Base-by-base conservation (phyloP, 2,797 vertebrate species). In the Melanotaenia trifasciata region DNA sequence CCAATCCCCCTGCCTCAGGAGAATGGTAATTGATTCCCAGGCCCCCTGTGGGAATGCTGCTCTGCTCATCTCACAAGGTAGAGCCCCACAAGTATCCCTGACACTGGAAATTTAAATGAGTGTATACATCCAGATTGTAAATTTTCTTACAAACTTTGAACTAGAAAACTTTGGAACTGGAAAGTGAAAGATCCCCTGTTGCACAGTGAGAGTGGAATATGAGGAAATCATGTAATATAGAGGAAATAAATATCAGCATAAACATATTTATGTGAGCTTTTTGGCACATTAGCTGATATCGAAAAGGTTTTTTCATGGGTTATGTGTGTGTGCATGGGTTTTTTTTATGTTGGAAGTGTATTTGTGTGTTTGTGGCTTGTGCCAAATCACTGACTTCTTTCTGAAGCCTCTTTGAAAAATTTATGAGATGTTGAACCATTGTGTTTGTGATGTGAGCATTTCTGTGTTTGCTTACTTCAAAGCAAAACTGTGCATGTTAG, bases 391-490 rank as follows among this genome's bases (percentile, higher is more conserved):
- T 89, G 93, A 94, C 95, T 95, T 94, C 84, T 88, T 96, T 92
- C 95, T 97, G 95, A 97, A 96, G 96, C 95, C 93, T 92, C 72
- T 93, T 96, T 97, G 95, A 98, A 99, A 97, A 90, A 98, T 98
- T 95, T 93, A 98, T 97, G 94, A 95, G 88, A 93, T 94, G 94
- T 94, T 94, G 92, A 94, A 95, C 95, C 93, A 95, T 95, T 89
- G 88, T 90, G 84, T 88, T 76, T 80, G 81, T 62, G 81, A 64
- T 73, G 78, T 73, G 53, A 66, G 62, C 66, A 56, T 58, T 76
- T 64, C 80, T 76, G 74, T 72, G 65, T 84, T 38, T 83, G 72
- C 2, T 5, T 43, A 85, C 89, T 89, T 92, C 87, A 91, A 92
- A 92, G 87, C 53, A 0, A 51, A 87, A 87, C 72, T 74, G 89